These are phyloP conservation scores for Procambarus clarkii DNA, from an alignment of 1,140 invertebrate genomes.

Conservation along the genomic window DNA sequence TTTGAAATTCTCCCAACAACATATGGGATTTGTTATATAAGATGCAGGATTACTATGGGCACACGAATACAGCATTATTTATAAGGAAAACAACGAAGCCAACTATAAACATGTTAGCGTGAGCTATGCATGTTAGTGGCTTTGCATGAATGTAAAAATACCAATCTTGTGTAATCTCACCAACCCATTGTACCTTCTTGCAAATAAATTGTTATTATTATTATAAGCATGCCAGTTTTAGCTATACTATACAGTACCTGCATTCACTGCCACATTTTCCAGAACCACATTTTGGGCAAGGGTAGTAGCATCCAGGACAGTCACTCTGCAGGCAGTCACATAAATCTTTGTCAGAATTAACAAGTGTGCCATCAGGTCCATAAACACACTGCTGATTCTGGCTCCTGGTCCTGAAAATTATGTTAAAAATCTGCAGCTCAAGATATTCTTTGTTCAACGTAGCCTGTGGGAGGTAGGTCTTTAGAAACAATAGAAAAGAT, in stretches of 20 bases:
- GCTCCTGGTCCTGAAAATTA: background rate
- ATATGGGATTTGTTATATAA: background rate
- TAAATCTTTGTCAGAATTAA: conserved; percentile 81
- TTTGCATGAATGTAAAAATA: too few relatives aligned
- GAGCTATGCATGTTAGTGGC: too few relatives aligned
- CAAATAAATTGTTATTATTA: background rate
- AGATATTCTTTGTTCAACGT: too few relatives aligned
- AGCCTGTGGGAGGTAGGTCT: too few relatives aligned
- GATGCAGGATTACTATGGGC: background rate
- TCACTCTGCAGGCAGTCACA: conserved; percentile 85
- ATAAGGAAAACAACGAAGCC: background rate
- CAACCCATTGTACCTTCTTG: background rate
- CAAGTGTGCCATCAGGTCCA: conserved; percentile 69
- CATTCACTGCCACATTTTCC: conserved; percentile 82
- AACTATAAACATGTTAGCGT: background rate
- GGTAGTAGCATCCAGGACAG: conserved; percentile 88
- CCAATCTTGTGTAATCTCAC: too few relatives aligned
- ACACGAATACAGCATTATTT: background rate
- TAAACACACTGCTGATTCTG: conserved; percentile 1
- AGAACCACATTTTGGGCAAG: conserved; percentile 84
- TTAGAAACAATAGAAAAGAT: too few relatives aligned
- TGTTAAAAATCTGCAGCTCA: too few relatives aligned
- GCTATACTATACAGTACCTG: conserved; percentile 76
- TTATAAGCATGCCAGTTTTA: background rate
- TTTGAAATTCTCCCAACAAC: background rate